These are phyloP conservation scores for Xanthorhoe designata DNA, from an alignment of 2,888 invertebrate species.

Conservation along the genomic window DNA sequence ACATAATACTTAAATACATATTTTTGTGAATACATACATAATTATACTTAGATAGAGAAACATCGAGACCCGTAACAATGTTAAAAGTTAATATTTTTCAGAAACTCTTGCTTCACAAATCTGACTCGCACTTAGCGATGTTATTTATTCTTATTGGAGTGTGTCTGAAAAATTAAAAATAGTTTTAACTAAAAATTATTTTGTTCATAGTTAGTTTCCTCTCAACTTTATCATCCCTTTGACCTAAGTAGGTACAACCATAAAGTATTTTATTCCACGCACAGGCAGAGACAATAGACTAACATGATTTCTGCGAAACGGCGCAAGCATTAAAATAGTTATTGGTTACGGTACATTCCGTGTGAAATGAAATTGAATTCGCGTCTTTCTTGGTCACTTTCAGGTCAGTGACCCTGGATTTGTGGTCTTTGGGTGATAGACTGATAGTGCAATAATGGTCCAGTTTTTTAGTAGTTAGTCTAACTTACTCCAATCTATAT, in stretches of 20 bases:
- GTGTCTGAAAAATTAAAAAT: too few relatives aligned
- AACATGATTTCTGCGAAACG: slow-evolving; percentile 28
- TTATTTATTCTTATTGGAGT: too few relatives aligned
- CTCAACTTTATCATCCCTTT: neutral
- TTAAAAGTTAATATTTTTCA: too few relatives aligned
- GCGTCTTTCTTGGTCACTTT: slow-evolving; percentile 10
- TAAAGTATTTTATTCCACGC: slow-evolving; percentile 28
- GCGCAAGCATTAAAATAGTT: slow-evolving; percentile 20
- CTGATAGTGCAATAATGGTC: neutral
- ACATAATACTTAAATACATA: too few relatives aligned
- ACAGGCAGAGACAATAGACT: slow-evolving; percentile 30
- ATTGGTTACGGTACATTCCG: slow-evolving; percentile 26
- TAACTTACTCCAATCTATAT: too few relatives aligned
- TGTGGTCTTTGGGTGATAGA: neutral
- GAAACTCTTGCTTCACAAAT: too few relatives aligned
- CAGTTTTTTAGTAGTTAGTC: too few relatives aligned
- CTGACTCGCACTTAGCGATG: too few relatives aligned
- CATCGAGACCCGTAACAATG: too few relatives aligned
- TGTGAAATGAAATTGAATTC: slow-evolving; percentile 13
- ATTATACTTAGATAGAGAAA: too few relatives aligned
- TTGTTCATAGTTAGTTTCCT: neutral
- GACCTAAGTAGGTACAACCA: slow-evolving; percentile 1
- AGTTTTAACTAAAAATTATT: too few relatives aligned
- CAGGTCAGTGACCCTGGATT: neutral
- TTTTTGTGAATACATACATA: too few relatives aligned